A percentile compares a stretch with the other conserved stretches of the same genome.
These are phyloP conservation scores for Cyphomyrus discorhynchus DNA, from an alignment of 2,113 vertebrate species.

Conservation along the genomic window DNA sequence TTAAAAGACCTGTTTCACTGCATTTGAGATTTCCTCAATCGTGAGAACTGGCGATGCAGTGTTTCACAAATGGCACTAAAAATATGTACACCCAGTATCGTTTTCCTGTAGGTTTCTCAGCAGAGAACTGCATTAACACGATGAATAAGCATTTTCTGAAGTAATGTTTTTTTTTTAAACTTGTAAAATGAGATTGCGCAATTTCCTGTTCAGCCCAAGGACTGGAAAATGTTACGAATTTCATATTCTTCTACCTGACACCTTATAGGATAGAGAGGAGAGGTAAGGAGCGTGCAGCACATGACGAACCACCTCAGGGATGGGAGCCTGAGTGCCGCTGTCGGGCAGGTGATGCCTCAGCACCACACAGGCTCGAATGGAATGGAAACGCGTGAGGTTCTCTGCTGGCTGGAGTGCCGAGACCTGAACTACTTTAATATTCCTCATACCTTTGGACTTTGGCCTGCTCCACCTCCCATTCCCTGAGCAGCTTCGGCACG, in stretches of 20 bases:
- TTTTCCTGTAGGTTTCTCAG: neutral
- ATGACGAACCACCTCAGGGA: too few relatives aligned
- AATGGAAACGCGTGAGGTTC: too few relatives aligned
- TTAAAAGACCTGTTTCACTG: neutral
- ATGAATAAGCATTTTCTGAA: neutral
- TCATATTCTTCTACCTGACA: neutral
- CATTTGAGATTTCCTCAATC: neutral
- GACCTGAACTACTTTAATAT: neutral
- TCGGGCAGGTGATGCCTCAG: too few relatives aligned
- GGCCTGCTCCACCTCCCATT: slow-evolving; percentile 76
- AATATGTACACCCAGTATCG: neutral
- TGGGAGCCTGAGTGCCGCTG: too few relatives aligned
- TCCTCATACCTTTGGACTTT: slow-evolving; percentile 51
- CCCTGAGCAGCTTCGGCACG: slow-evolving; percentile 68
- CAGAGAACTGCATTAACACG: neutral
- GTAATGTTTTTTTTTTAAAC: neutral
- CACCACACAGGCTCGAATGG: too few relatives aligned
- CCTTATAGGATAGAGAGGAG: neutral
- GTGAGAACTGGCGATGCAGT: neutral
- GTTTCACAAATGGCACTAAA: neutral
- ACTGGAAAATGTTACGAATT: neutral
- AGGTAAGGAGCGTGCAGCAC: too few relatives aligned
- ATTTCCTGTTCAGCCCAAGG: neutral
- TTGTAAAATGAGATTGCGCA: neutral
- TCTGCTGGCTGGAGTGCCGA: too few relatives aligned